A percentile compares a stretch with the other conserved stretches of the same genome.
Conservation (phyloP, 2,113 vertebrate genomes). For the Eidolon helvum region DNA sequence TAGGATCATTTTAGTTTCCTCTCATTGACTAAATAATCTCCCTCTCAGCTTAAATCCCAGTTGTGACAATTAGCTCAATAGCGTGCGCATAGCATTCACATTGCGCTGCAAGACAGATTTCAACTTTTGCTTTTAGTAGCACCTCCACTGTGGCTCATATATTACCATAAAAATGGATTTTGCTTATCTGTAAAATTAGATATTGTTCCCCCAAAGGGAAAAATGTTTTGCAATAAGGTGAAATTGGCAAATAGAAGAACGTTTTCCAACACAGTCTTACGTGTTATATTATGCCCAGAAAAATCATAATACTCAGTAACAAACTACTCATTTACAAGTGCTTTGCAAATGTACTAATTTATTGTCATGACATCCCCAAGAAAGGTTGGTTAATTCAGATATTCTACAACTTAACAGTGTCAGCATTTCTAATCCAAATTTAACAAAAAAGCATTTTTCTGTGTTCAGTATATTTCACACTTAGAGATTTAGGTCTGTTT, state of each 20-base stretch:
- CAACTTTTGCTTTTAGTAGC: conserved; percentile 28
- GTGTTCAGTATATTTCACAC: not conserved
- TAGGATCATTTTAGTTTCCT: not conserved
- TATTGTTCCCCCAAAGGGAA: not conserved
- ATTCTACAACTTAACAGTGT: not conserved
- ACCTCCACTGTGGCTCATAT: conserved; percentile 15
- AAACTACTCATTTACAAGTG: not conserved
- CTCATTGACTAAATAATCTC: conserved; percentile 10
- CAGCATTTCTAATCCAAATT: not conserved
- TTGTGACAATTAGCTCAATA: conserved; percentile 57
- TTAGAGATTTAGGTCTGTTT: not conserved
- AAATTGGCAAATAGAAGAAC: not conserved
- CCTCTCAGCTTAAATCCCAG: conserved; percentile 20
- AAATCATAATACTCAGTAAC: not conserved
- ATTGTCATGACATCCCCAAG: not conserved
- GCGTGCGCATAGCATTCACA: not conserved
- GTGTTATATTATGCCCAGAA: not conserved
- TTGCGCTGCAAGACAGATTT: not conserved
- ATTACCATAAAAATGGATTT: conserved; percentile 48
- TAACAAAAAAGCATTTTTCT: not conserved
- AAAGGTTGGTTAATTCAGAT: not conserved
- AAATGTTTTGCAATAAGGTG: not conserved
- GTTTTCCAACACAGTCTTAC: not conserved
- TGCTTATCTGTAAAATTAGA: conserved; percentile 51
- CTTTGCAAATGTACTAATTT: conserved; percentile 15